Evolutionary conservation across 2,888 invertebrate species (phyloP).

Genomic region (Parnassius smintheus): DNA sequence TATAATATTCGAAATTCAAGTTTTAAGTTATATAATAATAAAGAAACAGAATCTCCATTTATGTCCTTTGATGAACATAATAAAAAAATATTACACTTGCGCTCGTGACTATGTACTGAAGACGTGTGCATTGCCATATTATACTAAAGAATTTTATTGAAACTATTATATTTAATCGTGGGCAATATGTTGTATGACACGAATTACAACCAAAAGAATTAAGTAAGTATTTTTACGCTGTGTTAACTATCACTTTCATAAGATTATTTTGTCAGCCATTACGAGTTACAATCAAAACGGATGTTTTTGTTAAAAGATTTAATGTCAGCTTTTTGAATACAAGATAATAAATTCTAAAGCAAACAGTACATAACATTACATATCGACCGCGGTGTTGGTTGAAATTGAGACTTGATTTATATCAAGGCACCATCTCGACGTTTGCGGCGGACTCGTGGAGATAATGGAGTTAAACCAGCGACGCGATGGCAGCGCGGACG

Average conservation of each 20-base stretch:
- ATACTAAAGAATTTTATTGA: constrained; percentile 24
- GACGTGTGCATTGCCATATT: constrained; percentile 7
- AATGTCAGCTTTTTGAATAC: no score
- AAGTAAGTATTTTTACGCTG: no score
- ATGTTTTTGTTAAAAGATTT: no score
- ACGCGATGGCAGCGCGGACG: constrained; percentile 64
- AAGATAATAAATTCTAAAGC: constrained; percentile 2
- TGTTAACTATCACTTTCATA: no score
- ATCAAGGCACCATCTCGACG: constrained; percentile 60
- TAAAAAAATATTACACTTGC: constrained; percentile 21
- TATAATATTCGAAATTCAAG: no score
- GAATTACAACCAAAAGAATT: no score
- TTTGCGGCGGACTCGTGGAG: constrained; percentile 57
- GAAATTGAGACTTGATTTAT: constrained; percentile 47
- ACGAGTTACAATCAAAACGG: background rate
- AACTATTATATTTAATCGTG: constrained; percentile 14
- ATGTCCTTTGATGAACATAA: constrained; percentile 2
- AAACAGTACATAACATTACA: constrained; percentile 12
- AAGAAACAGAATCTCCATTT: background rate
- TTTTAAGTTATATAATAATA: background rate
- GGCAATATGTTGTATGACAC: no score
- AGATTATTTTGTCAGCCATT: background rate
- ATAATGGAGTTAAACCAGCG: constrained; percentile 72
- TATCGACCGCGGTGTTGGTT: constrained; percentile 26
- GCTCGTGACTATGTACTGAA: constrained; percentile 23